Conservation (phyloP, 2,113 vertebrate genomes). For the Brevimyrus niger region DNA sequence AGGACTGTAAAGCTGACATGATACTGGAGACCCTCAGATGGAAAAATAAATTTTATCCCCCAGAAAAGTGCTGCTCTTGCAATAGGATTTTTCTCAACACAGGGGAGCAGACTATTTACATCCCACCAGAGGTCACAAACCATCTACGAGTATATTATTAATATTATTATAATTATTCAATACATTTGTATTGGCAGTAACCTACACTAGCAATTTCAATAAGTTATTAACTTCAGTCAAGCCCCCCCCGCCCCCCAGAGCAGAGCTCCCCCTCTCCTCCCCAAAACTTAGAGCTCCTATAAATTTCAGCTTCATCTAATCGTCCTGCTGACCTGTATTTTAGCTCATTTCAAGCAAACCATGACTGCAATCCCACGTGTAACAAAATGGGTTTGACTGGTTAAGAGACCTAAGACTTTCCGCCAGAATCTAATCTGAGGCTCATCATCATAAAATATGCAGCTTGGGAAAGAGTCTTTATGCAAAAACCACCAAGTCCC, state of each 20-base stretch:
- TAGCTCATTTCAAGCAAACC: background rate
- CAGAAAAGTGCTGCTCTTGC: background rate
- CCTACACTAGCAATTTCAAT: background rate
- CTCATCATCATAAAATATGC: background rate
- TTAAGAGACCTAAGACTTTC: background rate
- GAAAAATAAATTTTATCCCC: background rate
- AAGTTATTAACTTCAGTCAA: background rate
- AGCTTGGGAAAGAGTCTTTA: background rate
- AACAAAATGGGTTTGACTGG: background rate
- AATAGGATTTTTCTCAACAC: background rate
- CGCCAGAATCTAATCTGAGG: background rate
- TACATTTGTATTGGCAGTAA: background rate
- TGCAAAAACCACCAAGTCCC: background rate
- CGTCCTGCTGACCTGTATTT: background rate
- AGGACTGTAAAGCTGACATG: background rate
- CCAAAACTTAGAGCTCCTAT: background rate
- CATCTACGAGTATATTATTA: background rate
- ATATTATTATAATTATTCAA: background rate
- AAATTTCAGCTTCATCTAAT: background rate
- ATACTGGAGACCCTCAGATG: background rate
- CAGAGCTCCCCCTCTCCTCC: background rate
- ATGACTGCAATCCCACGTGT: background rate
- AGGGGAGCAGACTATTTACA: background rate
- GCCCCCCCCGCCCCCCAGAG: background rate
- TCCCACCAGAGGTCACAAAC: background rate